These are phyloP conservation scores for Schizopygopsis pylzovi DNA, from an alignment of 2,797 vertebrate species.

Conservation along the genomic window DNA sequence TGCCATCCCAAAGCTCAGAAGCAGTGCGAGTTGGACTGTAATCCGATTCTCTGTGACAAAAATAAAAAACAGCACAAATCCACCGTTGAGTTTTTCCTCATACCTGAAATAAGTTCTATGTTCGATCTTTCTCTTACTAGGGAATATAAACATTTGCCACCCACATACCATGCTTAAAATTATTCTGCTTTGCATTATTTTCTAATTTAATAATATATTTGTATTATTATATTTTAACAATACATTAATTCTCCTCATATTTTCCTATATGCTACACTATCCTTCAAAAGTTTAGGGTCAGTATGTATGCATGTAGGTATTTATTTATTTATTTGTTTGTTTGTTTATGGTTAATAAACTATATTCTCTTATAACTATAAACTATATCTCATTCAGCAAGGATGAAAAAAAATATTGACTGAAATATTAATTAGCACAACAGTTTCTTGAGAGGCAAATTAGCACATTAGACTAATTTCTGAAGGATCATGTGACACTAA, in stretches of 20 bases:
- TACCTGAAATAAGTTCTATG: constrained; percentile 23
- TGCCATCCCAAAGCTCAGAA: constrained; percentile 26
- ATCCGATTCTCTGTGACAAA: constrained; percentile 32
- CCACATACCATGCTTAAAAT: neutral
- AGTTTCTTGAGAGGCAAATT: too few species aligned
- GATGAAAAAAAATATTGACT: too few species aligned
- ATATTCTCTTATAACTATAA: too few species aligned
- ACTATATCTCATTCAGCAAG: too few species aligned
- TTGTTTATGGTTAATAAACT: too few species aligned
- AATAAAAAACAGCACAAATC: constrained; percentile 38
- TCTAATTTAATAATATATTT: neutral
- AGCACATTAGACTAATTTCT: too few species aligned
- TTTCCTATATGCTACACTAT: neutral
- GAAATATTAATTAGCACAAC: too few species aligned
- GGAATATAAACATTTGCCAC: neutral
- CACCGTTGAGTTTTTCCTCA: constrained; percentile 10
- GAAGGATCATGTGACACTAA: too few species aligned
- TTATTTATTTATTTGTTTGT: neutral
- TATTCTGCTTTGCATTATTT: neutral
- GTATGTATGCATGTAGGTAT: too few species aligned
- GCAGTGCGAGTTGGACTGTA: constrained; percentile 24
- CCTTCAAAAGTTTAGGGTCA: too few species aligned
- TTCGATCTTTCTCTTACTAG: neutral
- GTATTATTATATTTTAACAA: too few species aligned
- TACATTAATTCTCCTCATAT: neutral